Evolutionary conservation across 2,888 invertebrate species (phyloP).

Genomic region (Tuta absoluta): DNA sequence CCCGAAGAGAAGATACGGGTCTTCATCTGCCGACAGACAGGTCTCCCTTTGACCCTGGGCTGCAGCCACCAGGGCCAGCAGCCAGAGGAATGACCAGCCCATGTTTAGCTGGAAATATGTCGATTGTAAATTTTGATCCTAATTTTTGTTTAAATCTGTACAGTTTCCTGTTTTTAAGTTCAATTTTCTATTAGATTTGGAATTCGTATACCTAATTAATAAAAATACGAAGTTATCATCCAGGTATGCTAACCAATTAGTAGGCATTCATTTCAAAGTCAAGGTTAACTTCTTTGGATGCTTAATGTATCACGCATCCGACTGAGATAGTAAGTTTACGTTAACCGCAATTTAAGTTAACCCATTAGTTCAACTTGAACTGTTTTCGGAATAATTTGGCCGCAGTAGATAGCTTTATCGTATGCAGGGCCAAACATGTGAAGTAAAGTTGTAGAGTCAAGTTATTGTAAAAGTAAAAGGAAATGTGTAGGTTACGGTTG

Average conservation of each 20-base stretch:
- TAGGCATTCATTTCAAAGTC: slow-evolving; percentile 21
- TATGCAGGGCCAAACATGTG: neutral
- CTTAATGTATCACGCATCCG: slow-evolving; percentile 8
- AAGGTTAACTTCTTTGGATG: slow-evolving; percentile 21
- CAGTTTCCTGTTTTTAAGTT: no score
- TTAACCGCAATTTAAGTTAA: neutral
- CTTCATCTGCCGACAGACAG: slow-evolving; percentile 82
- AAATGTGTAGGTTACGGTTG: slow-evolving; percentile 19
- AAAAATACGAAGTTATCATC: neutral
- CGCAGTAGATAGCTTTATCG: neutral
- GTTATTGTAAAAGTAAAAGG: slow-evolving; percentile 11
- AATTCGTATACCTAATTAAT: no score
- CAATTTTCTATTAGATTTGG: no score
- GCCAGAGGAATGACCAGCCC: slow-evolving; percentile 45
- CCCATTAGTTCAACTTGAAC: neutral
- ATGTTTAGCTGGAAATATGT: slow-evolving; percentile 38
- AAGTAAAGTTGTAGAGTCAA: neutral
- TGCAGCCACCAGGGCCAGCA: slow-evolving; percentile 47
- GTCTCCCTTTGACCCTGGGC: slow-evolving; percentile 70
- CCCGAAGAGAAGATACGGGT: slow-evolving; percentile 85
- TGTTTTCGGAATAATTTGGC: neutral
- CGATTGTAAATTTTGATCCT: slow-evolving; percentile 14
- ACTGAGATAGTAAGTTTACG: neutral
- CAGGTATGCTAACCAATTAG: neutral
- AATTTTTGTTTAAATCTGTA: no score